phyloP scores from a whole-genome alignment of 2,797 vertebrate species.

The Pseudochaenichthys georgianus region DNA sequence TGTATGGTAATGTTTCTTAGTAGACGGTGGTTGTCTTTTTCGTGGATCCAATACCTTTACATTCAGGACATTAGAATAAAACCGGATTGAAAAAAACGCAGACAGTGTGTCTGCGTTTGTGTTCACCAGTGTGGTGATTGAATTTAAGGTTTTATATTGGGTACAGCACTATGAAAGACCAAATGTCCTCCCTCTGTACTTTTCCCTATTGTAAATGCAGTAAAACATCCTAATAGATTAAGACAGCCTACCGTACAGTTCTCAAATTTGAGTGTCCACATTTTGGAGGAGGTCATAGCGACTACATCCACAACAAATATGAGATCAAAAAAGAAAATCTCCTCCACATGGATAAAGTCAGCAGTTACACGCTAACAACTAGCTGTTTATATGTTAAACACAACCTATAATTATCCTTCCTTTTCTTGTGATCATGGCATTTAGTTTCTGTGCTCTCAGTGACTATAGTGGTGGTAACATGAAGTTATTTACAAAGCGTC shows the following conservation, averaged over 20 bases:
- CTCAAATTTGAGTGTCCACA: too few relatives aligned
- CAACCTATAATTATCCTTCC: background rate
- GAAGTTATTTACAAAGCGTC: background rate
- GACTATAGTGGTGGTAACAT: background rate
- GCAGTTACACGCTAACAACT: background rate
- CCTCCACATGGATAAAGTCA: background rate
- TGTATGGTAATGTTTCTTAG: too few relatives aligned
- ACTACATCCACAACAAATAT: background rate
- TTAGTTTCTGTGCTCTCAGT: slow-evolving; percentile 8
- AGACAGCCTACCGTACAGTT: too few relatives aligned
- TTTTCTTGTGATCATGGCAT: background rate
- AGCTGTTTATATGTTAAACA: background rate
- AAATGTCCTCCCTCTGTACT: too few relatives aligned
- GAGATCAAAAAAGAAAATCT: background rate
- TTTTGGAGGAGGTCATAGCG: background rate
- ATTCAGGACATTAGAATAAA: too few relatives aligned
- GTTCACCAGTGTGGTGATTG: too few relatives aligned
- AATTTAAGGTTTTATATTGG: too few relatives aligned
- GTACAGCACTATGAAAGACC: too few relatives aligned
- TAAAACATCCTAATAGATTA: background rate
- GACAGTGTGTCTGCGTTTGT: too few relatives aligned
- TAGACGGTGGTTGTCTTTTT: too few relatives aligned
- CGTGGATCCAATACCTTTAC: too few relatives aligned
- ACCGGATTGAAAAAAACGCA: too few relatives aligned
- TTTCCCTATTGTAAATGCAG: background rate